These are phyloP conservation scores for Mythimna vitellina DNA, from an alignment of 2,888 invertebrate species.

Conservation along the genomic window DNA sequence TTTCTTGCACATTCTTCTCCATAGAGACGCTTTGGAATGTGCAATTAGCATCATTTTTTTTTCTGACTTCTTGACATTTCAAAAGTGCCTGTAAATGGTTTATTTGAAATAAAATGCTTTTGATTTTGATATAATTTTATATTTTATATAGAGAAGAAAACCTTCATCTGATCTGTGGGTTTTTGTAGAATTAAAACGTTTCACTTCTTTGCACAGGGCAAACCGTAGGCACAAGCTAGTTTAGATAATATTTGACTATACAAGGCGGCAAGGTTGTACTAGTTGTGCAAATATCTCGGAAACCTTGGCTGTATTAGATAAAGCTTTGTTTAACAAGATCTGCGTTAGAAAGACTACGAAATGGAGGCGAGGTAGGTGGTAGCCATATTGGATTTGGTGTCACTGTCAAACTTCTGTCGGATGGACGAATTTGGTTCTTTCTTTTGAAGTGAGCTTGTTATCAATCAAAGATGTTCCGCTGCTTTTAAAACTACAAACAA, in stretches of 20 bases:
- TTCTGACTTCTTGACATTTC: too few relatives aligned
- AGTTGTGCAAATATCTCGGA: constrained; percentile 63
- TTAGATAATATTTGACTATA: constrained; percentile 60
- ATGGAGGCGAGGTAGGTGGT: constrained; percentile 22
- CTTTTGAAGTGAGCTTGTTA: constrained; percentile 11
- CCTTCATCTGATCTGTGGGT: not conserved
- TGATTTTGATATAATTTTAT: too few relatives aligned
- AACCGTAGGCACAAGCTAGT: constrained; percentile 22
- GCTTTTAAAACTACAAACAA: not conserved
- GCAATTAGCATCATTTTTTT: too few relatives aligned
- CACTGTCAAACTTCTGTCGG: constrained; percentile 19
- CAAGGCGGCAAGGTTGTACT: constrained; percentile 62
- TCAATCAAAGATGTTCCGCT: not conserved
- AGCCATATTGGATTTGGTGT: constrained; percentile 39
- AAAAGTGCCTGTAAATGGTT: too few relatives aligned
- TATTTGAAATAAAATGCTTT: too few relatives aligned
- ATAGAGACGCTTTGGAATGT: too few relatives aligned
- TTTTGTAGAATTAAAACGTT: constrained; percentile 12
- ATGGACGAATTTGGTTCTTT: not conserved
- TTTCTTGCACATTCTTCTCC: too few relatives aligned
- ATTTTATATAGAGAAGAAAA: too few relatives aligned
- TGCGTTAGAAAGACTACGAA: constrained; percentile 53
- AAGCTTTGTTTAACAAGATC: constrained; percentile 54
- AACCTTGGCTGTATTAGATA: constrained; percentile 66
- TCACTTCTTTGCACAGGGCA: not conserved